These are phyloP conservation scores for Halichoeres trimaculatus DNA, from an alignment of 2,113 vertebrate species.

Conservation along the genomic window DNA sequence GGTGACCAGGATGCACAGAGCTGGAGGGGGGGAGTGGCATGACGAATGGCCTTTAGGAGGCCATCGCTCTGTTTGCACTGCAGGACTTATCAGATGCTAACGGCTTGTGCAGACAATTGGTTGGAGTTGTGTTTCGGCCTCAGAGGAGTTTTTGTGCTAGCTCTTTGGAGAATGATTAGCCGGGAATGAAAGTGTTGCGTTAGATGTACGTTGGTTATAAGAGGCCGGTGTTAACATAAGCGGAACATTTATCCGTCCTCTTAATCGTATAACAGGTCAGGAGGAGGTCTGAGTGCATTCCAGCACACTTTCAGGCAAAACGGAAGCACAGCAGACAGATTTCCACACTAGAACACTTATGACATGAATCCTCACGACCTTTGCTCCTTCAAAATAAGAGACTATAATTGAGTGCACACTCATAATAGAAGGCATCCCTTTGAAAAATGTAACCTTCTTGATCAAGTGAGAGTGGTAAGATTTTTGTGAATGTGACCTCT, in stretches of 20 bases:
- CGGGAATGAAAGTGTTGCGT: no score
- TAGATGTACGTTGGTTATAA: neutral
- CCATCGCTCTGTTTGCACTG: conserved; percentile 64
- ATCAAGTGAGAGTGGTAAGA: no score
- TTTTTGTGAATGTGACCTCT: no score
- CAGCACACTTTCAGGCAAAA: conserved; percentile 16
- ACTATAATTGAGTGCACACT: neutral
- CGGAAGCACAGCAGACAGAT: neutral
- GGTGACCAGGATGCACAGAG: conserved; percentile 60
- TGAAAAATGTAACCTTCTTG: no score
- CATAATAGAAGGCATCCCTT: no score
- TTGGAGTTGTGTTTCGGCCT: conserved; percentile 36
- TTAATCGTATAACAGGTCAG: conserved; percentile 21
- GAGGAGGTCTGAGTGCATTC: conserved; percentile 8
- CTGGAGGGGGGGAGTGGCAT: conserved; percentile 48
- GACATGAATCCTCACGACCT: neutral
- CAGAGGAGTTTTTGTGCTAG: conserved; percentile 30
- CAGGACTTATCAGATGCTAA: conserved; percentile 66
- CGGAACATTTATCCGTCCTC: conserved; percentile 12
- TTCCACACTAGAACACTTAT: neutral
- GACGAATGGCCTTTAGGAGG: conserved; percentile 61
- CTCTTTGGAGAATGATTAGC: conserved; percentile 14
- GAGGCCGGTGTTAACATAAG: neutral
- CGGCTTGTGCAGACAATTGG: conserved; percentile 19
- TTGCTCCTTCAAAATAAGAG: neutral